Evolutionary conservation across 2,113 vertebrate species (phyloP).

Genomic region (Hemiscyllium ocellatum): DNA sequence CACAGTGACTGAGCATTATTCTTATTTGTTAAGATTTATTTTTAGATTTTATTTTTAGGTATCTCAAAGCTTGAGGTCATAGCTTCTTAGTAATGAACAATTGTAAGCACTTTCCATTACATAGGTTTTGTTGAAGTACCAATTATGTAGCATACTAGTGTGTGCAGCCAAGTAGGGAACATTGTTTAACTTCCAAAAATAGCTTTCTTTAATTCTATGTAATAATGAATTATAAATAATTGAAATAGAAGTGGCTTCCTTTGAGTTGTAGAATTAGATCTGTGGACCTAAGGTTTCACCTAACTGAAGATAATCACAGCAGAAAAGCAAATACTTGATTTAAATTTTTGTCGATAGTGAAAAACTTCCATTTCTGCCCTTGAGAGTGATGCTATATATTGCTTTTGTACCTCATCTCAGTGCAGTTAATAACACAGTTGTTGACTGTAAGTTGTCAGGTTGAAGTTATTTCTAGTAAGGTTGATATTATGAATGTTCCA

Average conservation of each 20-base stretch:
- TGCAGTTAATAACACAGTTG: background rate
- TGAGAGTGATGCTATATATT: background rate
- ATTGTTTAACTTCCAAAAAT: background rate
- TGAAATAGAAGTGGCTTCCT: background rate
- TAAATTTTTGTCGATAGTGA: background rate
- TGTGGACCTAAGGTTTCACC: background rate
- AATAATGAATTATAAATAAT: slow-evolving; percentile 16
- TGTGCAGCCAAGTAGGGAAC: slow-evolving; percentile 17
- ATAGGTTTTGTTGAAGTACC: background rate
- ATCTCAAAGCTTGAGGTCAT: background rate
- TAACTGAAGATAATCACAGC: background rate
- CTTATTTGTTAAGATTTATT: background rate
- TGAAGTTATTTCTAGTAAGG: background rate
- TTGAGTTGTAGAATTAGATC: background rate
- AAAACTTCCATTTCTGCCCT: background rate
- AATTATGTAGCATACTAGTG: background rate
- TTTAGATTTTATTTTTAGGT: background rate
- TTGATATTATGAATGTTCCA: background rate
- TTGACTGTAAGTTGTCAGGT: background rate
- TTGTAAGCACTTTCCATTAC: background rate
- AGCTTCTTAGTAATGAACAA: background rate
- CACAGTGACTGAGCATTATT: background rate
- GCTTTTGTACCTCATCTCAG: background rate
- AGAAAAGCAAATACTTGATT: background rate
- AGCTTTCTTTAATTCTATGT: background rate